Base-by-base conservation (phyloP, 2,888 invertebrate species). In the Julus scandinavius region DNA sequence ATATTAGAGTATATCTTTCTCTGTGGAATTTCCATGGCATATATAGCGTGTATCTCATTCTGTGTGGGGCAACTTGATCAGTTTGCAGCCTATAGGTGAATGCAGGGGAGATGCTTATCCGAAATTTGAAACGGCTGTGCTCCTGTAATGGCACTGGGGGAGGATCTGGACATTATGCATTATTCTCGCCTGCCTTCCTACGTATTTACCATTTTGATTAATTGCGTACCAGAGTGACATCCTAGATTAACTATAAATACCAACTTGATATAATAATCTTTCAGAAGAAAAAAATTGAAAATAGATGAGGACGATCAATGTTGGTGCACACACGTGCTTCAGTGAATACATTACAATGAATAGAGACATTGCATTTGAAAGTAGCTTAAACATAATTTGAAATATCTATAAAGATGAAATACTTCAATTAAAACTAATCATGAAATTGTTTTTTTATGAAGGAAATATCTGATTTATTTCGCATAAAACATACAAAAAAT, bases 171-270 rank as follows among this genome's bases (percentile, higher is more conserved):
- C 72, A 72, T 72, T 72, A 72, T 72, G 85, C 41, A 85, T 45
- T 85, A 85, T 85, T 41, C 49, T 85, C 85, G 45, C 85, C 85
- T 49, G 41, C 85, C 85, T 85, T 49, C 49, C 49, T 85, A 85
- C 85, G 49, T 41, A 85, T 87, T 86, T 86, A 50, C 72, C 38
- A 87, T 63, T 87, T 87, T 87, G 87, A 87, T 87, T 87, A 87
- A 87, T 87, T 63, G 87, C 72, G 72, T 40, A 87, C 13, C 87
- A 41, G 63, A 87, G 87, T 87, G 87, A 87, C 87, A 87, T 85
- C 85, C 41, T 41, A 85, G 41, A 85, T 85, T 85, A 85, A 85
- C 85, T 49, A 85, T 85, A 49, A 85, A 85, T 85, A 49, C 49
- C 45, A 85, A 29, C 85, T 85, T 85, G 85, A 85, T 85, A 85